Evolutionary conservation across 2,113 vertebrate genomes (phyloP).

Genomic region (Mobula birostris): DNA sequence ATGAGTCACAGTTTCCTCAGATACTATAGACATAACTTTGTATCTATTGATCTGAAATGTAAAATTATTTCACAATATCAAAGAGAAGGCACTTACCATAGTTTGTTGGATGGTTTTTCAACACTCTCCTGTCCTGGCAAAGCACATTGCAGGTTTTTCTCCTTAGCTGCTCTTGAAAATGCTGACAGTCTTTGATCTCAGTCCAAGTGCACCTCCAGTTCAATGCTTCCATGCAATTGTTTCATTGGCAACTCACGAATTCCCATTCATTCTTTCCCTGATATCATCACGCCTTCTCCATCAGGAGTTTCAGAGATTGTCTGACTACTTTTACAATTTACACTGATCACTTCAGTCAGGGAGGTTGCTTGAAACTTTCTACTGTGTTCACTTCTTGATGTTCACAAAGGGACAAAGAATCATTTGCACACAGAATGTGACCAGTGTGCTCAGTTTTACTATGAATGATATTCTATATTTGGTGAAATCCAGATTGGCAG

Average conservation of each 20-base stretch:
- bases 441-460: not conserved
- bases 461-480: not conserved
- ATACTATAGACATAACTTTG: not conserved
- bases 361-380: not conserved
- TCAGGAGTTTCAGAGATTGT: not conserved
- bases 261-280: not conserved
- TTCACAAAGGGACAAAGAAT: not conserved
- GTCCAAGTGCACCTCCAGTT: not conserved
- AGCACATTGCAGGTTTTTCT: not conserved
- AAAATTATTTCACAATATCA: not conserved
- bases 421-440: not conserved
- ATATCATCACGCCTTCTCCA: not conserved
- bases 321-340: not conserved
- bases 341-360: not conserved
- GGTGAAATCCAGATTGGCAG: not conserved
- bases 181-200: slow-evolving; percentile 14
- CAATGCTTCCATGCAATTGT: slow-evolving; percentile 5
- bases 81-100: not conserved
- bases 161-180: not conserved
- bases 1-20: not conserved
- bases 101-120: not conserved
- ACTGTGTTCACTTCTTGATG: not conserved
- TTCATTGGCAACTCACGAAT: slow-evolving; percentile 23
- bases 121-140: not conserved
- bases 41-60: slow-evolving; percentile 12